Percentiles rank a stretch among this genome's conserved stretches.
phyloP scores from a whole-genome alignment of 92 coral and sea anemone species.

The Palythoa grandiflora region DNA sequence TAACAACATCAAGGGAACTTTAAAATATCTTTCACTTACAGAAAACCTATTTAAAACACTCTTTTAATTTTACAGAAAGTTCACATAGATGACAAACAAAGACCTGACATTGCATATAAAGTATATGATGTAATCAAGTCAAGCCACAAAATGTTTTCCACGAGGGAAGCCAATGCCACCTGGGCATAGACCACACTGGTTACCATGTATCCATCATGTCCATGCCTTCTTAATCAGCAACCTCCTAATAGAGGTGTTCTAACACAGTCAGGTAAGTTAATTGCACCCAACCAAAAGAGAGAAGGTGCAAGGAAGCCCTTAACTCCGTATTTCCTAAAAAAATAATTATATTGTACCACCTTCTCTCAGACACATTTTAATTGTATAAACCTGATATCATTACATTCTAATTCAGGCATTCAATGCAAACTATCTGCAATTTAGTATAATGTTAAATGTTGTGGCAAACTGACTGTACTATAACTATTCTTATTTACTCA shows the following conservation, averaged over 20 bases:
- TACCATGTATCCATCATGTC: neutral
- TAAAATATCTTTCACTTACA: neutral
- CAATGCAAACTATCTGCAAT: slow-evolving; percentile 19
- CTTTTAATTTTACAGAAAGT: slow-evolving; percentile 2
- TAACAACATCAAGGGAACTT: neutral
- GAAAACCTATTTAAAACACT: slow-evolving; percentile 2
- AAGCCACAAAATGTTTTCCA: slow-evolving; percentile 4
- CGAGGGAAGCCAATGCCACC: slow-evolving; percentile 5
- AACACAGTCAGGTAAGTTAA: slow-evolving; percentile 1
- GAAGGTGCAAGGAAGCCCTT: slow-evolving; percentile 4
- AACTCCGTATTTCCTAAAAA: neutral
- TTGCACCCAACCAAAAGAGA: slow-evolving; percentile 6
- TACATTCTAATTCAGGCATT: slow-evolving; percentile 4
- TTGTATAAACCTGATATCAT: slow-evolving; percentile 4
- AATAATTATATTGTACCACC: neutral
- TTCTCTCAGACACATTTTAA: slow-evolving; percentile 1
- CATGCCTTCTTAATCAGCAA: neutral
- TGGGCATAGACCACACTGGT: neutral
- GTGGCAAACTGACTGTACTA: slow-evolving; percentile 24
- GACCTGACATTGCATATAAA: slow-evolving; percentile 1
- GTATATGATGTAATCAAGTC: neutral
- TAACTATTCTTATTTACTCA: slow-evolving; percentile 34
- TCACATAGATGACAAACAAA: neutral
- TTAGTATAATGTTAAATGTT: slow-evolving; percentile 22
- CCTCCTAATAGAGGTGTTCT: slow-evolving; percentile 6